Base-by-base conservation (phyloP, 2,797 vertebrate genomes). In the Benthosema pterotum region DNA sequence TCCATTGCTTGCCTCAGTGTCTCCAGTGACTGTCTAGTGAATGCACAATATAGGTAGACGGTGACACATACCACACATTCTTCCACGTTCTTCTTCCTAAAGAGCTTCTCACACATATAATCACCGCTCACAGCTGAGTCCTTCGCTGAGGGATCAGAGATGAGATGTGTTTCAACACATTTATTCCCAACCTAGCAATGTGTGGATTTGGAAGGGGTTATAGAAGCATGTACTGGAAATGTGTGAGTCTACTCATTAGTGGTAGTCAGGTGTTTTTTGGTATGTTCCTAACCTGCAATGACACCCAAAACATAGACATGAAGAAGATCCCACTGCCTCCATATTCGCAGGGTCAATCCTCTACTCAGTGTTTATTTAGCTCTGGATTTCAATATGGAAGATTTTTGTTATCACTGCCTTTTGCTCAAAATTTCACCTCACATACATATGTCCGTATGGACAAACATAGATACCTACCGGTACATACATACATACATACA, bases 261-360 rank as follows among this genome's bases (percentile, higher is more conserved):
- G 57, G 5, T 32, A 25, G 19, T 86, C 87, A 89, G 88, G 73
- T 89, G 88, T 88, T 83, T 70, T 70, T 58, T 38, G 12, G 63
- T 45, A 62, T 52, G 50, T 71, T 71, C 69, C 61, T 13, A 32
- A 51, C 61, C 55, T 13, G 32, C 0, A 7, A 65, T 80, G 61
- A 77, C 77, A 72, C 53, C 47, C 60, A 56, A 58, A 77, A 60
- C 79, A 65, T 19, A 32, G 65, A 83, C 22, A 73, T 83, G 60
- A 74, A 22, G 9, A 18, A 42, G 11, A 13, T 5, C 5, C 28
- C 52, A 55, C 63, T 61, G 11, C 19, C 60, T 67, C 62, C 66
- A 64, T 67, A 50, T 28, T 63, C 0, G 25, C 32, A 50, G 15
- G 50, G 14, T 42, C 46, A 52, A 38, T 55, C 69, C 55, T 67